These are phyloP conservation scores for Dryadula phaetusa DNA, from an alignment of 2,888 invertebrate genomes.

Conservation along the genomic window DNA sequence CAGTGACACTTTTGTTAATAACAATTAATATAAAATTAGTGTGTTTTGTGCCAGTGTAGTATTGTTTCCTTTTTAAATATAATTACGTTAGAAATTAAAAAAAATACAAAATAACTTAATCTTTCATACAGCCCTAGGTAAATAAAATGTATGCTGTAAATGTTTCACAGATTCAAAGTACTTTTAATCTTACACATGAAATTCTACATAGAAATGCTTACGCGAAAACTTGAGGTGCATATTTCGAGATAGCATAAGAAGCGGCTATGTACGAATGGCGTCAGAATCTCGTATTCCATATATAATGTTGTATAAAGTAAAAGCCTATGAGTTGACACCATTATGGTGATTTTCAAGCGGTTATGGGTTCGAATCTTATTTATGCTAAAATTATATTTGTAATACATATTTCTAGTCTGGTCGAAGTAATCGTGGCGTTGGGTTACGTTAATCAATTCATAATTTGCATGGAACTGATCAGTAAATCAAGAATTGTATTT, in stretches of 20 bases:
- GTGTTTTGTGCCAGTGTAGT: no score
- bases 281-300: not conserved
- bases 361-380: not conserved
- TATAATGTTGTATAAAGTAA: conserved; percentile 1
- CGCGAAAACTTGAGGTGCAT: conserved; percentile 26
- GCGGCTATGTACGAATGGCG: conserved; percentile 15
- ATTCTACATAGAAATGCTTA: conserved; percentile 17
- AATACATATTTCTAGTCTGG: no score
- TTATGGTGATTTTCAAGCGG: not conserved
- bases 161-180: conserved; percentile 6
- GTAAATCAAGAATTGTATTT: no score
- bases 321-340: not conserved
- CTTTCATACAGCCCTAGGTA: not conserved
- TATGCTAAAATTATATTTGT: not conserved
- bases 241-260: conserved; percentile 16
- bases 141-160: not conserved
- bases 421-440: no score
- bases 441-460: no score
- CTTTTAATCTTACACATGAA: conserved; percentile 24
- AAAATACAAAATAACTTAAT: not conserved
- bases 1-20: no score
- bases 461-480: no score
- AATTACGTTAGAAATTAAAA: no score
- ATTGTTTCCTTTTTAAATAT: no score
- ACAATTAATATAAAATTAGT: no score